Evolutionary conservation across 2,888 invertebrate species (phyloP).

Genomic region (Xylota sylvarum): DNA sequence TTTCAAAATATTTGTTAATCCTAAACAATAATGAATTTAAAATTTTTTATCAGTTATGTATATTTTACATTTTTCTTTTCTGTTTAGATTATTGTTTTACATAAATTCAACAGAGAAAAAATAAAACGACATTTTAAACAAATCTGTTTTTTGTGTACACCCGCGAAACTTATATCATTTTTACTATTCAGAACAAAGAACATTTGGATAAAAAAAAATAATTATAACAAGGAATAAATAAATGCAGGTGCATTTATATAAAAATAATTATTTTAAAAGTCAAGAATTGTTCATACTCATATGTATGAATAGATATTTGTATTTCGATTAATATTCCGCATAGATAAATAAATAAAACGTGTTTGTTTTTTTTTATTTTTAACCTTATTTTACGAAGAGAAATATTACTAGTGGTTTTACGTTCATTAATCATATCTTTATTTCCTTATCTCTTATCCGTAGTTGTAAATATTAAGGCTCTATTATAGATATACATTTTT

Average conservation of each 20-base stretch:
- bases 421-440: slow-evolving; percentile 7
- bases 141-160: neutral
- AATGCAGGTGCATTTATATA: neutral
- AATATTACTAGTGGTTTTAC: slow-evolving; percentile 40
- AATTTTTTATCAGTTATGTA: slow-evolving; percentile 3
- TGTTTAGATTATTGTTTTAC: slow-evolving; percentile 8
- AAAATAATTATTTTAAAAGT: neutral
- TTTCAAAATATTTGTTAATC: slow-evolving; percentile 32
- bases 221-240: neutral
- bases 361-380: slow-evolving; percentile 2
- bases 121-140: slow-evolving; percentile 13
- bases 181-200: neutral
- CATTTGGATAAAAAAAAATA: neutral
- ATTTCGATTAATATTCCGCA: slow-evolving; percentile 34
- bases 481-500: slow-evolving; percentile 38
- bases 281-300: neutral
- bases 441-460: slow-evolving; percentile 28
- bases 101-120: slow-evolving; percentile 2
- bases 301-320: slow-evolving; percentile 10
- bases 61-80: slow-evolving; percentile 24
- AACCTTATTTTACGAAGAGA: slow-evolving; percentile 32
- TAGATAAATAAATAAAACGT: slow-evolving; percentile 52
- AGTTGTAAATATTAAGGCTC: slow-evolving; percentile 63
- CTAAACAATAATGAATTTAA: slow-evolving; percentile 27
- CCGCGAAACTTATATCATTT: neutral